Base-by-base conservation (phyloP, 30 jellyfish, hydroid and myxozoan species). In the Morbakka virulenta region DNA sequence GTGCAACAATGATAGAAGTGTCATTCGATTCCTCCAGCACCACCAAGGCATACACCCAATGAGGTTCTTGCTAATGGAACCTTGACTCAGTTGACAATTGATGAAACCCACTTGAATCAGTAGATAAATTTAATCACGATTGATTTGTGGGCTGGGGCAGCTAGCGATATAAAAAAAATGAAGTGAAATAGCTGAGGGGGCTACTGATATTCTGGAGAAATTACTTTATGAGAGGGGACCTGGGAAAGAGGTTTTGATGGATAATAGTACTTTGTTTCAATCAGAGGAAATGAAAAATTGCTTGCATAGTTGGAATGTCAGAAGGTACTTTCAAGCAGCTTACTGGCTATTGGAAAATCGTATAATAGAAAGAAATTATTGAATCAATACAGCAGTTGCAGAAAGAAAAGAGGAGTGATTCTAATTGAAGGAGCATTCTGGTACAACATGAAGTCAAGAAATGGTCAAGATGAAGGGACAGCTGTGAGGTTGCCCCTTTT, bases 191-290 rank as follows among this genome's bases (percentile, higher is more conserved):
- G n/a, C n/a, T n/a, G n/a, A n/a, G n/a, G n/a, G n/a, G 21, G n/a
- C n/a, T 32, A 27, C 21, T 2, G 3, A 28, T 66, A 22, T 27
- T 20, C 35, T 66, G 62, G 23, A 32, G 32, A 36, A 32, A 6
- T 57, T 66, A 28, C 23, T 66, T 9, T 9, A 31, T 33, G 78
- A 66, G 78, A 31, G 80, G 32, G 80, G 80, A 14, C 80, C 80
- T 2, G 68, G 21, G 23, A 41, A 68, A 28, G 80, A 68, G 80
- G 68, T 68, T 26, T 35, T 68, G 21, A 31, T 68, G 80, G 80
- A 68, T 47, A 68, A 68, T 22, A 30, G n/a, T n/a, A 13, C 68
- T 22, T 31, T 68, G 67, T 31, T 31, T 67, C 13, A 17, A 20
- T 31, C 21, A 35, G 2, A 22, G 4, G 67, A 47, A 68, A 9